These are phyloP conservation scores for Nineta flava DNA, from an alignment of 2,888 invertebrate species.

Conservation along the genomic window DNA sequence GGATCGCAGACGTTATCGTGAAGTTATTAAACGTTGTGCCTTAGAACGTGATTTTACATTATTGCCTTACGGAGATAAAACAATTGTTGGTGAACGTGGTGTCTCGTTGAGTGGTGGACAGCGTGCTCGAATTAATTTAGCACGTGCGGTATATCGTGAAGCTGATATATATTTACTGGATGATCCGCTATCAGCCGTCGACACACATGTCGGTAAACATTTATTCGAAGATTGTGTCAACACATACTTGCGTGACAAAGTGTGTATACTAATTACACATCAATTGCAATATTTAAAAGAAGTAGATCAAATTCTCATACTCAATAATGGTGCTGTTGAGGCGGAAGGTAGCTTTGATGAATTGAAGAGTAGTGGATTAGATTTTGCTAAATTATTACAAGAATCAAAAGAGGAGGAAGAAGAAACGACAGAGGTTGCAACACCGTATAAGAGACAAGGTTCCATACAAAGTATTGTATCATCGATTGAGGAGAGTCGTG, in stretches of 20 bases:
- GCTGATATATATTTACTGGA: conserved; percentile 79
- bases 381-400: conserved; percentile 58
- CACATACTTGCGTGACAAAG: conserved; percentile 48
- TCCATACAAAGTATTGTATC: conserved; percentile 37
- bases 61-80: conserved; percentile 70
- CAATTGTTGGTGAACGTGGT: conserved; percentile 65
- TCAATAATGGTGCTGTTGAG: conserved; percentile 39
- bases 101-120: conserved; percentile 64
- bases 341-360: conserved; percentile 56
- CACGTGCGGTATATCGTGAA: conserved; percentile 71
- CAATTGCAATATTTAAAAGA: conserved; percentile 53
- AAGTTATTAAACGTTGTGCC: conserved; percentile 53
- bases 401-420: conserved; percentile 25
- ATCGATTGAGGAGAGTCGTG: conserved; percentile 26
- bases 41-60: conserved; percentile 56
- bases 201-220: conserved; percentile 77
- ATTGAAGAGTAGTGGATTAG: conserved; percentile 53
- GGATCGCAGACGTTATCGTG: conserved; percentile 47
- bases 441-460: conserved; percentile 25
- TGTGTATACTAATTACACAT: conserved; percentile 61
- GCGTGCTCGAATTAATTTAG: conserved; percentile 75
- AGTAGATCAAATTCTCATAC: conserved; percentile 37
- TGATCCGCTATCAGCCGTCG: conserved; percentile 88
- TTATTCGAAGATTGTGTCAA: conserved; percentile 69
- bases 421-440: conserved; percentile 20